Base-by-base conservation (phyloP, 2,797 vertebrate species). In the Arrhamphus sclerolepis region DNA sequence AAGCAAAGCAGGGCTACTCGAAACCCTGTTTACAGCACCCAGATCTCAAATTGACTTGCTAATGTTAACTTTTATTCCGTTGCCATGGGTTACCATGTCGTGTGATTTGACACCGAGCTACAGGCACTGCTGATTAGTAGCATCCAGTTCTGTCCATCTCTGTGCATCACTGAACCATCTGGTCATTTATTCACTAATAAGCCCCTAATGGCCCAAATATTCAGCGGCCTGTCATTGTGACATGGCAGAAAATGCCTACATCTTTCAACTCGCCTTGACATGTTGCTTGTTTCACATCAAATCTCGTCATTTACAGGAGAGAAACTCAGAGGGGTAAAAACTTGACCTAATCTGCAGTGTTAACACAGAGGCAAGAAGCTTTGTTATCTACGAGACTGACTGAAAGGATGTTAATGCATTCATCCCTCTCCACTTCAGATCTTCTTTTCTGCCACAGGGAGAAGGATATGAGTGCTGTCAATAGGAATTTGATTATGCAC, bases 111-210 rank as follows among this genome's bases (percentile, higher is more conserved):
- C 97, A 98, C 96, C 93, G 92, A 95, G 95, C 95, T 91, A 95
- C 96, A 98, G 96, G 97, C 97, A 96, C 94, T 93, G 96, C 97
- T 99, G 98, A 99, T 99, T 98, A 99, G 97, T 97, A 97, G 96
- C 97, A 98, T 95, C 96, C 97, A 97, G 96, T 96, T 97, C 96
- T 98, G 97, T 98, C 98, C 97, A 98, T 98, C 98, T 98, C 95
- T 95, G 95, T 98, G 98, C 97, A 98, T 98, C 96, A 98, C 95
- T 98, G 97, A 98, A 98, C 97, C 98, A 98, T 98, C 97, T 98
- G 98, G 98, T 98, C 98, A 98, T 98, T 99, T 99, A 99, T 97
- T 96, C 97, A 98, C 97, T 99, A 99, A 99, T 99, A 99, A 99
- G 97, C 97, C 98, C 98, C 98, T 98, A 99, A 99, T 99, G 98